phyloP scores from a whole-genome alignment of 2,797 vertebrate genomes.

The Danio jaintianensis region DNA sequence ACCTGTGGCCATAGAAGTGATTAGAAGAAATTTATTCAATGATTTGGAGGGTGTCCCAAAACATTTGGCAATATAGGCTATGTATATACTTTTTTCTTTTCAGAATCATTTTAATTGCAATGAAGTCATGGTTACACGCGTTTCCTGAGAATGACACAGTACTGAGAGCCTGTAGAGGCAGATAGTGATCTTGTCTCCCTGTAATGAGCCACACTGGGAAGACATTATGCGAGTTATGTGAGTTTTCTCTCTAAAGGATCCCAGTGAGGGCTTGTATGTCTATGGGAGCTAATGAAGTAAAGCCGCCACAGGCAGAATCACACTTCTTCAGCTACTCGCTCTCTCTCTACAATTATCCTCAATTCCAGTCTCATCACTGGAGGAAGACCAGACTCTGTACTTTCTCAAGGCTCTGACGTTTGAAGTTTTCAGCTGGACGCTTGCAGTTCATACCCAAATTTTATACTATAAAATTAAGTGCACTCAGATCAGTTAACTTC shows the following conservation, averaged over 20 bases:
- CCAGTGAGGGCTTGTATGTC: neutral
- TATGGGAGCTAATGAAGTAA: constrained; percentile 38
- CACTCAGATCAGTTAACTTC: too few relatives aligned
- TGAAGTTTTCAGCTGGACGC: neutral
- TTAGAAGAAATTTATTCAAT: too few relatives aligned
- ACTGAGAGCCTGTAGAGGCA: constrained; percentile 10
- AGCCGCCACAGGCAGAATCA: constrained; percentile 31
- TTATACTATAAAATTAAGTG: neutral
- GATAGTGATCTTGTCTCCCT: constrained; percentile 1
- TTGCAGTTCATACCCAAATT: neutral
- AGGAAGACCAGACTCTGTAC: neutral
- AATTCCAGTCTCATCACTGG: constrained; percentile 16
- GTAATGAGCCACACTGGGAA: constrained; percentile 40
- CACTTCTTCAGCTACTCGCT: constrained; percentile 26
- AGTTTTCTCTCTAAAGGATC: constrained; percentile 31
- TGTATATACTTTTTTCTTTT: neutral
- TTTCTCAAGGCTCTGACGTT: neutral
- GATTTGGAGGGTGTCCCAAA: too few relatives aligned
- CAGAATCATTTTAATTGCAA: neutral
- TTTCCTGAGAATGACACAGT: constrained; percentile 24
- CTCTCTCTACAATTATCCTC: constrained; percentile 34
- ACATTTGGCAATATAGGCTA: too few relatives aligned
- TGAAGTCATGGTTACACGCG: neutral
- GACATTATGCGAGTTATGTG: neutral
- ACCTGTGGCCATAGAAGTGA: too few relatives aligned